phyloP scores from a whole-genome alignment of 2,888 invertebrate species.

The Blomia tropicalis region DNA sequence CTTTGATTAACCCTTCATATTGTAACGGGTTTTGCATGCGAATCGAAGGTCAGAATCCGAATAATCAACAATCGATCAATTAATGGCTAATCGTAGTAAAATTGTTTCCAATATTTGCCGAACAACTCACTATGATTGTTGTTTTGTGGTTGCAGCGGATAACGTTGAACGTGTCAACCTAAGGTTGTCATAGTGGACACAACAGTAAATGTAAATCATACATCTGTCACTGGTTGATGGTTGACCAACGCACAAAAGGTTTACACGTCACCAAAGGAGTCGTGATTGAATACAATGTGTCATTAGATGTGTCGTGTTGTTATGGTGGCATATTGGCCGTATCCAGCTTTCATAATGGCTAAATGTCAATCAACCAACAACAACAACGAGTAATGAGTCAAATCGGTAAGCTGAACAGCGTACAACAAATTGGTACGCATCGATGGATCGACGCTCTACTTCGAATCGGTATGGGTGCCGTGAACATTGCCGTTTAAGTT shows the following conservation, averaged over 20 bases:
- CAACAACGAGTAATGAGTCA: neutral
- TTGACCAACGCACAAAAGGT: neutral
- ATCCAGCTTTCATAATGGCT: neutral
- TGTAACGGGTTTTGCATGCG: too few species aligned
- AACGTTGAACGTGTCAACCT: neutral
- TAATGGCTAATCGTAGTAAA: neutral
- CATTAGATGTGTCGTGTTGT: neutral
- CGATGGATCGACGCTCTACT: too few species aligned
- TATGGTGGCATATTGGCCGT: neutral
- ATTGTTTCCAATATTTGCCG: too few species aligned
- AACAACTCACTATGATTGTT: too few species aligned
- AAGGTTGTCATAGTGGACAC: neutral
- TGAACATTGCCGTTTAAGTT: too few species aligned
- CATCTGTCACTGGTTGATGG: neutral
- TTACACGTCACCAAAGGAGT: neutral
- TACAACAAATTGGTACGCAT: constrained; percentile 9
- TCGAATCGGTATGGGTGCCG: too few species aligned
- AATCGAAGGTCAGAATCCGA: neutral
- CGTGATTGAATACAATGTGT: too few species aligned
- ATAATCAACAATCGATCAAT: neutral
- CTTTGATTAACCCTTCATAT: constrained; percentile 11
- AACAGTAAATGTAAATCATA: neutral
- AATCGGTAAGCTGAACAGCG: neutral
- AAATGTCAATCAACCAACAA: constrained; percentile 4
- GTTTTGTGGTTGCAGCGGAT: neutral